Evolutionary conservation across 2,888 invertebrate species (phyloP).

Genomic region (Crocallis elinguaria): DNA sequence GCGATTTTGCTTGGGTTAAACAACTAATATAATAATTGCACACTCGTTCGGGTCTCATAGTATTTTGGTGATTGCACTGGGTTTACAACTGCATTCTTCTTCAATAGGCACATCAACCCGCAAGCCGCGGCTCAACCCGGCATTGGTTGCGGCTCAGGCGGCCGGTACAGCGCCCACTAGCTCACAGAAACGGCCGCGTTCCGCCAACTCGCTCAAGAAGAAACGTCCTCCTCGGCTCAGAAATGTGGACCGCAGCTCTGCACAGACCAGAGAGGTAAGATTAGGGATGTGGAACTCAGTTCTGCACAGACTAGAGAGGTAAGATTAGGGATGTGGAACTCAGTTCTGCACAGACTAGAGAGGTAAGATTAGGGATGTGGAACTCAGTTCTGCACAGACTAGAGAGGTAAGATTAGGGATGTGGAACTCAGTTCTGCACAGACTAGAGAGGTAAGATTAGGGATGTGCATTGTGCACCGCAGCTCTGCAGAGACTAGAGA

Average conservation of each 20-base stretch:
- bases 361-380: constrained; percentile 85
- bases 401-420: background rate
- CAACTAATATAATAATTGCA: too few species aligned
- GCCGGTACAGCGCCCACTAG: constrained; percentile 85
- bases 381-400: background rate
- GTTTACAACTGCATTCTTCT: too few species aligned
- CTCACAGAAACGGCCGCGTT: constrained; percentile 78
- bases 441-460: too few species aligned
- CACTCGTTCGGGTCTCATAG: too few species aligned
- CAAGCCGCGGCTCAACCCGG: constrained; percentile 98
- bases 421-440: too few species aligned
- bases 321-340: constrained; percentile 91
- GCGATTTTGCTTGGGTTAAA: too few species aligned
- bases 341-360: constrained; percentile 96
- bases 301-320: constrained; percentile 92
- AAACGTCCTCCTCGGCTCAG: constrained; percentile 91
- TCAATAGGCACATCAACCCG: constrained; percentile 91
- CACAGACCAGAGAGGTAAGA: constrained; percentile 94
- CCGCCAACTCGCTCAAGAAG: constrained; percentile 85
- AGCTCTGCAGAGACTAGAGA: background rate
- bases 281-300: background rate
- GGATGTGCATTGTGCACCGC: too few species aligned
- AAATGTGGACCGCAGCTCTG: constrained; percentile 96
- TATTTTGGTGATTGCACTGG: too few species aligned
- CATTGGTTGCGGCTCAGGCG: constrained; percentile 97